Conservation (phyloP, 1,140 invertebrate genomes). For the Reticulitermes speratus region DNA sequence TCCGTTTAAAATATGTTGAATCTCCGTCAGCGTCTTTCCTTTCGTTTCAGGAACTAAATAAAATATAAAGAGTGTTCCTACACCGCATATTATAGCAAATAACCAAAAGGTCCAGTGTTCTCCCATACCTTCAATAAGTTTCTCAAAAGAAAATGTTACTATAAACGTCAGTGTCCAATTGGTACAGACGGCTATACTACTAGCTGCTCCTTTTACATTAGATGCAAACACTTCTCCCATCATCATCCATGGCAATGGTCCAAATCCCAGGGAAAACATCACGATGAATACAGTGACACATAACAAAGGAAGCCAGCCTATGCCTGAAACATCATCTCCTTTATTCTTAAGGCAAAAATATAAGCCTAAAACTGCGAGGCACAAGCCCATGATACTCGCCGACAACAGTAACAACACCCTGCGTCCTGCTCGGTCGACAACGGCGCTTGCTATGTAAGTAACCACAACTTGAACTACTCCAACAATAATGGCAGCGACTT, state of each 20-base stretch:
- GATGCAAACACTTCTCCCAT: conserved; percentile 72
- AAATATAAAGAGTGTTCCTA: conserved; percentile 55
- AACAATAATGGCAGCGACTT: conserved; percentile 69
- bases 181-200: neutral
- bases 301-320: conserved; percentile 70
- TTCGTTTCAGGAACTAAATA: conserved; percentile 77
- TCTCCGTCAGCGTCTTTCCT: conserved; percentile 70
- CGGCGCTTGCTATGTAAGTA: conserved; percentile 62
- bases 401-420: conserved; percentile 72
- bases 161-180: conserved; percentile 6
- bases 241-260: conserved; percentile 83
- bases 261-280: conserved; percentile 58
- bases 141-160: conserved; percentile 46
- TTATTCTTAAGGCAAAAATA: conserved; percentile 33
- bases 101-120: conserved; percentile 57
- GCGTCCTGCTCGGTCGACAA: conserved; percentile 79
- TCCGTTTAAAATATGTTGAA: conserved; percentile 60
- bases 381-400: conserved; percentile 62
- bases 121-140: conserved; percentile 49
- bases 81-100: conserved; percentile 54
- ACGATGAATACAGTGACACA: conserved; percentile 55
- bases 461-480: conserved; percentile 75
- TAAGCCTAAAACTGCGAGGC: conserved; percentile 64
- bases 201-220: conserved; percentile 63
- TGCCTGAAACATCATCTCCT: conserved; percentile 37